A percentile compares a stretch with the other conserved stretches of the same genome.
phyloP scores from a whole-genome alignment of 2,888 invertebrate species.

The Drosophila quinaria region DNA sequence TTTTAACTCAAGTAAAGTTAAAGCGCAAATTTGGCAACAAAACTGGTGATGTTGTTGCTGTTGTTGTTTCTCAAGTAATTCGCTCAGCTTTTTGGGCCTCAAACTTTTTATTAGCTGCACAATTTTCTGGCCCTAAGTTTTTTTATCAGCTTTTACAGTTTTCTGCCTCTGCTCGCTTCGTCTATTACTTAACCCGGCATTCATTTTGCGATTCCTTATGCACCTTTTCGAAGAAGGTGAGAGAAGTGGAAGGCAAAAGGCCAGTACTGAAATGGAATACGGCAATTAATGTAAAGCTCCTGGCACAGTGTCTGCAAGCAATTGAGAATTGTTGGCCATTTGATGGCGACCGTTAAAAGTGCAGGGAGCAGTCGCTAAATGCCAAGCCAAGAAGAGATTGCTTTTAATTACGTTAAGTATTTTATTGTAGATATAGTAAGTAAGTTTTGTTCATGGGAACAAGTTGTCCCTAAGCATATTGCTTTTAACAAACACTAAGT shows the following conservation, averaged over 20 bases:
- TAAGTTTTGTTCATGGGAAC: neutral
- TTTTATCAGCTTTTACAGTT: conserved; percentile 53
- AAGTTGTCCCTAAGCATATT: neutral
- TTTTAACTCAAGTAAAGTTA: neutral
- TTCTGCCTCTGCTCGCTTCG: conserved; percentile 15
- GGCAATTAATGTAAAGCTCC: conserved; percentile 73
- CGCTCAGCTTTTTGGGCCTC: conserved; percentile 23
- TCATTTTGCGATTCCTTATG: conserved; percentile 32
- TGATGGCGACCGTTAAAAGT: conserved; percentile 39
- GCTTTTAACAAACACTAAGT: neutral
- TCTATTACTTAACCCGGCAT: conserved; percentile 49
- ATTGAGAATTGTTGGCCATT: conserved; percentile 56
- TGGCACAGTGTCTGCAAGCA: conserved; percentile 53
- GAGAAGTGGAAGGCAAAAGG: conserved; percentile 48
- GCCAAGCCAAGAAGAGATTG: conserved; percentile 28
- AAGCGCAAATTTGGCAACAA: conserved; percentile 35
- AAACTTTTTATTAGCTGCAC: conserved; percentile 63
- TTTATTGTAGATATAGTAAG: conserved; percentile 37
- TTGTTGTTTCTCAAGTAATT: conserved; percentile 24
- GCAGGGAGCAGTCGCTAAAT: conserved; percentile 34
- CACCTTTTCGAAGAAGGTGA: conserved; percentile 7
- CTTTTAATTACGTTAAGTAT: conserved; percentile 68
- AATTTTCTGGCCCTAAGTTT: conserved; percentile 43
- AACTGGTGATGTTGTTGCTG: conserved; percentile 5
- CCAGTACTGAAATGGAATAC: conserved; percentile 55